Conservation (phyloP, 2,113 vertebrate species). For the Furnarius figulus region DNA sequence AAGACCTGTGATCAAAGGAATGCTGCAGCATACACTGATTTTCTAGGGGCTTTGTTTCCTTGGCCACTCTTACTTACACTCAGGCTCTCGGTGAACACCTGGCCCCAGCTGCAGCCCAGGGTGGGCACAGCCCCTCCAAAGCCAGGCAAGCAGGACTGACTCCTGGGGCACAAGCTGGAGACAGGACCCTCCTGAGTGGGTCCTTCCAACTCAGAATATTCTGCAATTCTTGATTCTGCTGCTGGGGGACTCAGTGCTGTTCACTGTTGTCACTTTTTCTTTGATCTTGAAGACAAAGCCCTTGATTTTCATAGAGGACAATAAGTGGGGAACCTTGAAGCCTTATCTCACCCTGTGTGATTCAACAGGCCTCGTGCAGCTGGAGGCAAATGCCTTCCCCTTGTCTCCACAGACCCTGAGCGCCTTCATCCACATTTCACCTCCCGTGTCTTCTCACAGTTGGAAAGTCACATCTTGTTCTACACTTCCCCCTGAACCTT, state of each 20-base stretch:
- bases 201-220: background rate
- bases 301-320: background rate
- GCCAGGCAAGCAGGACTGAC: background rate
- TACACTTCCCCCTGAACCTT: background rate
- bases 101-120: background rate
- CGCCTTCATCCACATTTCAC: background rate
- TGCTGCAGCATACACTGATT: fast-evolving
- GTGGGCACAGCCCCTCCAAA: background rate
- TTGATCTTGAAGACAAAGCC: background rate
- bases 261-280: background rate
- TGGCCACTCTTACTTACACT: background rate
- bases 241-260: background rate
- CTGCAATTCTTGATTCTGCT: background rate
- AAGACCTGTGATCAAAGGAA: background rate
- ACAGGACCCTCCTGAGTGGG: background rate
- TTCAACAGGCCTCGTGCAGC: background rate
- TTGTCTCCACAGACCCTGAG: background rate
- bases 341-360: background rate
- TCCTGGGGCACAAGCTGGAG: background rate
- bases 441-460: background rate
- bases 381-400: background rate
- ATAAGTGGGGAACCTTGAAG: background rate
- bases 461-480: background rate
- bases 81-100: background rate
- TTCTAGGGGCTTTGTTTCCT: background rate